phyloP scores from a whole-genome alignment of 2,888 invertebrate genomes.

The Dendrolimus pini region DNA sequence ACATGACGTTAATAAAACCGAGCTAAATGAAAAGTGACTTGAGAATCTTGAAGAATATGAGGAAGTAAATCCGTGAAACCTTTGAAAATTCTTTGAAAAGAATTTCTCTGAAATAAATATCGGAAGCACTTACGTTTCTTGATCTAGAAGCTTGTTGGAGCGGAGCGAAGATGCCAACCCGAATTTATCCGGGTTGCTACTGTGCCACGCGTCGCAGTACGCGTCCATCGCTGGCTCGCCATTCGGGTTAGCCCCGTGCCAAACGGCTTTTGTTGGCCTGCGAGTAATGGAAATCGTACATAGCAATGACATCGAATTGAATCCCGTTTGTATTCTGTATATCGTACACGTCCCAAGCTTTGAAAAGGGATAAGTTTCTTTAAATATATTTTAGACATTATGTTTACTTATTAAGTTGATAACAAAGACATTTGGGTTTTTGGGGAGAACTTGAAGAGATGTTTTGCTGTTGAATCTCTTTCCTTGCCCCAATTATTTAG shows the following conservation, averaged over 20 bases:
- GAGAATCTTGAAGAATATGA: not conserved
- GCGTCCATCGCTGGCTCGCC: slow-evolving; percentile 93
- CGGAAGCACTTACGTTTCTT: slow-evolving; percentile 72
- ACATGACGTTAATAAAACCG: slow-evolving; percentile 1
- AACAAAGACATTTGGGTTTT: too few species aligned
- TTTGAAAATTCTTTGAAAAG: not conserved
- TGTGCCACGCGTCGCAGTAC: slow-evolving; percentile 96
- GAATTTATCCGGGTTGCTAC: slow-evolving; percentile 84
- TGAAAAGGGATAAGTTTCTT: not conserved
- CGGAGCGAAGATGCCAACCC: slow-evolving; percentile 91
- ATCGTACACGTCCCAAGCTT: not conserved
- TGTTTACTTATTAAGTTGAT: not conserved
- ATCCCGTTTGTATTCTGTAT: slow-evolving; percentile 1
- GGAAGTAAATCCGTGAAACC: not conserved
- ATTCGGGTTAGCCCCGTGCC: slow-evolving; percentile 94
- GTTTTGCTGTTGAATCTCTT: too few species aligned
- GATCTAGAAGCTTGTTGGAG: slow-evolving; percentile 87
- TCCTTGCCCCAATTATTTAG: too few species aligned
- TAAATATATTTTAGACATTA: not conserved
- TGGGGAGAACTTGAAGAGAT: too few species aligned
- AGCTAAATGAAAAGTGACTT: not conserved
- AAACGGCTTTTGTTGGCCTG: slow-evolving; percentile 95
- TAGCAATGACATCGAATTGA: not conserved
- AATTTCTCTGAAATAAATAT: not conserved
- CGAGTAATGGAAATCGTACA: slow-evolving; percentile 16